Base-by-base conservation (phyloP, 2,797 vertebrate species). In the Xenops minutus region DNA sequence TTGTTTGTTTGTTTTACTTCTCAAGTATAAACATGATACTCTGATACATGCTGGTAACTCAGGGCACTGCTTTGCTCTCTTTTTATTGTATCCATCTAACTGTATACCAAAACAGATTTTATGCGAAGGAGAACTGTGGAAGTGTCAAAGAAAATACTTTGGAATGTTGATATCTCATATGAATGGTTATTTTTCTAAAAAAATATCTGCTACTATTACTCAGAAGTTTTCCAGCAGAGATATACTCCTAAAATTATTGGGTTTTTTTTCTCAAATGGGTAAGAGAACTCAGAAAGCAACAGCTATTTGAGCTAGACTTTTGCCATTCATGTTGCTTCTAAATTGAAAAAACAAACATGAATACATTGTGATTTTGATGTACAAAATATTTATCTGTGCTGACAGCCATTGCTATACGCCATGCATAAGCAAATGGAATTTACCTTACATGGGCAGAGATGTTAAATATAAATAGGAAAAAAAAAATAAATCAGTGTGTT, bases 331-430 rank as follows among this genome's bases (percentile, higher is more conserved):
- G 4, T 63, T 88, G 8, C 49, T 84, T 84, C 41, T 66, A 76
- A 92, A 95, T 10, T 82, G 61, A 79, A 91, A 91, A 89, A 89
- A 1, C 8, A 77, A 89, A 71, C 24, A 49, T 41, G 34, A 89
- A 87, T 77, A 63, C 2, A 59, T 74, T 90, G 73, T 81, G 43
- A 71, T 85, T 94, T 82, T 94, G 91, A 94, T 78, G 64, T 93
- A 51, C 20, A 51, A 77, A 89, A 39, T 62, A 39, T 68, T 79
- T 85, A 87, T 93, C 58, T 91, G 39, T 83, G 37, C 18, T 91
- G 93, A 93, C 93, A 96, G 36, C 56, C 75, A 44, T 83, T 68
- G 23, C 19, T 59, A 34, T 58, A 72, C 71, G 80, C 36, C 30
- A 76, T 52, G 21, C 30, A 73, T 74, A 94, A 89, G 10, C 13